A percentile compares a stretch with the other conserved stretches of the same genome.
phyloP scores from a whole-genome alignment of 2,888 invertebrate genomes.

The Graphium colonna region DNA sequence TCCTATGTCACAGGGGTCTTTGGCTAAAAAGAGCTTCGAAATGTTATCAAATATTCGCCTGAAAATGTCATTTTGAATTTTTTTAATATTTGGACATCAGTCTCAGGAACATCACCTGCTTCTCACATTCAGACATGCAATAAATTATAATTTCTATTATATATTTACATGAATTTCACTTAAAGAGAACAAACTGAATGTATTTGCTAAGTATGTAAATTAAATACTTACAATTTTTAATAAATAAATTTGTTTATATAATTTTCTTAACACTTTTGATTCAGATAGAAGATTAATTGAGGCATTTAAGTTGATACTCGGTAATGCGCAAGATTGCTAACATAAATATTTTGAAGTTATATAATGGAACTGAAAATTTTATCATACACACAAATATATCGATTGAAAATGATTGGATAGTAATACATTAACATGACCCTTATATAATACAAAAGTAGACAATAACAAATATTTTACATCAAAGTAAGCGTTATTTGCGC shows the following conservation, averaged over 20 bases:
- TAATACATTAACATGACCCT: slow-evolving; percentile 38
- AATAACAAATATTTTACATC: slow-evolving; percentile 13
- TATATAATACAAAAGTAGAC: slow-evolving; percentile 11
- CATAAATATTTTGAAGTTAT: slow-evolving; percentile 10
- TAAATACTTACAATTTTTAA: neutral
- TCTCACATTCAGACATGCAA: neutral
- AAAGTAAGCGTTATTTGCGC: slow-evolving; percentile 3
- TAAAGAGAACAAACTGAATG: slow-evolving; percentile 9
- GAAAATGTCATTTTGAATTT: neutral
- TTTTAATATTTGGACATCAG: neutral
- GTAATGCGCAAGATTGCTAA: neutral
- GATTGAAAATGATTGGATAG: slow-evolving; percentile 44
- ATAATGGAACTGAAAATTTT: slow-evolving; percentile 13
- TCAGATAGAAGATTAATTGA: neutral
- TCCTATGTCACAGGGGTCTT: slow-evolving; percentile 40
- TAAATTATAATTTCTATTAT: slow-evolving; percentile 6
- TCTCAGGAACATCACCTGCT: slow-evolving; percentile 3
- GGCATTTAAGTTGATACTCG: slow-evolving; percentile 2
- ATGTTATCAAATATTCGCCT: slow-evolving; percentile 5
- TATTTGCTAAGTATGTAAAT: neutral
- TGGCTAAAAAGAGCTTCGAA: slow-evolving; percentile 31
- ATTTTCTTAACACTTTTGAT: slow-evolving; percentile 8
- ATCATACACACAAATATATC: slow-evolving; percentile 32
- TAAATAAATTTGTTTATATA: slow-evolving; percentile 15
- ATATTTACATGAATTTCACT: slow-evolving; percentile 10